phyloP scores from a whole-genome alignment of 2,888 invertebrate genomes.

The Strigamia crassipes region DNA sequence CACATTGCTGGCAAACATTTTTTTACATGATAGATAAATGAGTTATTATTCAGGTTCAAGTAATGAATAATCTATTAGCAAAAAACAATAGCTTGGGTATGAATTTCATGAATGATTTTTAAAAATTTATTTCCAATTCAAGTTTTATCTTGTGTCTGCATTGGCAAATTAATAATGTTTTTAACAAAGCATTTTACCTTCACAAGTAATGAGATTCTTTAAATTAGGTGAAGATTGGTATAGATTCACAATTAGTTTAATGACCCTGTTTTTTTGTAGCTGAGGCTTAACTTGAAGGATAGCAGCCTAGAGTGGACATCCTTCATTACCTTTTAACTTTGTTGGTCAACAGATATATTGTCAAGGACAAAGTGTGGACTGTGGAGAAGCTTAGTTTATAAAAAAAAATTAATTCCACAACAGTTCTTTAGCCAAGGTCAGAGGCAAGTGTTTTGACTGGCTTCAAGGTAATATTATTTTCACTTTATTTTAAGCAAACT shows the following conservation, averaged over 20 bases:
- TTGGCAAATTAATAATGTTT: not conserved
- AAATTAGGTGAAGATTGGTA: not conserved
- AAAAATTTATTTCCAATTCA: too few relatives aligned
- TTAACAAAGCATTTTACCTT: not conserved
- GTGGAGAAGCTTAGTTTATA: too few relatives aligned
- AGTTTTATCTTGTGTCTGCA: too few relatives aligned
- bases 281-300: not conserved
- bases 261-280: not conserved
- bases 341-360: not conserved
- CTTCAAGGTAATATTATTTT: not conserved
- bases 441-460: not conserved
- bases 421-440: not conserved
- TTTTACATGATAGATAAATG: not conserved
- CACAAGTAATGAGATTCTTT: not conserved
- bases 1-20: not conserved
- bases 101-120: too few relatives aligned
- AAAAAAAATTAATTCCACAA: too few relatives aligned
- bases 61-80: too few relatives aligned
- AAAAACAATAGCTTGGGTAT: too few relatives aligned
- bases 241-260: conserved; percentile 10
- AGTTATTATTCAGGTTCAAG: not conserved
- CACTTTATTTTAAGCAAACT: not conserved
- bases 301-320: not conserved
- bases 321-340: not conserved
- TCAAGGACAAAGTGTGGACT: not conserved